Percentiles rank a stretch among this genome's conserved stretches.
phyloP scores from a whole-genome alignment of 2,797 vertebrate species.

The Acropternis orthonyx region DNA sequence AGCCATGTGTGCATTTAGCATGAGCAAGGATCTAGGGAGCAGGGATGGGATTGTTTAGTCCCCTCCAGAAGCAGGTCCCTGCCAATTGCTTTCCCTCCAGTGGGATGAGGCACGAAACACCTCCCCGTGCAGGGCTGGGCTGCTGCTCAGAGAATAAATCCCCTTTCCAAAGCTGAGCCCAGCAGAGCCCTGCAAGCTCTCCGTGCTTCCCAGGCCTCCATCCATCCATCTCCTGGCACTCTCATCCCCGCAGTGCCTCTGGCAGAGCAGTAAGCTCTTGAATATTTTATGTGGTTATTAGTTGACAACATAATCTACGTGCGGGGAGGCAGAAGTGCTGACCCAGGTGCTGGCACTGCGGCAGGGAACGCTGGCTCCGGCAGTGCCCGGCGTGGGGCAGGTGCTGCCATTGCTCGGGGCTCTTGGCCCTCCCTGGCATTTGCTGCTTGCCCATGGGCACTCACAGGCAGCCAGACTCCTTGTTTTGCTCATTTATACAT shows the following conservation, averaged over 20 bases:
- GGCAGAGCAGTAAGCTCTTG: constrained; percentile 42
- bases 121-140: neutral
- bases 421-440: neutral
- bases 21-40: neutral
- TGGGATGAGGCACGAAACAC: rapidly evolving
- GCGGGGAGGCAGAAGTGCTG: constrained; percentile 43
- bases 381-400: neutral
- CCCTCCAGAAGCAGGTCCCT: neutral
- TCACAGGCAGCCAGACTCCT: neutral
- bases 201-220: neutral
- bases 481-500: neutral
- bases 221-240: constrained; percentile 25
- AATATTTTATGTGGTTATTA: constrained; percentile 60
- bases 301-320: constrained; percentile 17
- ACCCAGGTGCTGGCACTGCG: neutral
- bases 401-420: neutral
- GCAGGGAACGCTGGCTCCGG: neutral
- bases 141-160: neutral
- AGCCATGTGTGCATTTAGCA: neutral
- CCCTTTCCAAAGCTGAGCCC: neutral
- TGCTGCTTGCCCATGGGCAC: neutral
- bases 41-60: neutral
- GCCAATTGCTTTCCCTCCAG: neutral
- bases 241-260: constrained; percentile 33
- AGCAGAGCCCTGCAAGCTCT: neutral